Base-by-base conservation (phyloP, 2,797 vertebrate species). In the Microcaecilia unicolor region DNA sequence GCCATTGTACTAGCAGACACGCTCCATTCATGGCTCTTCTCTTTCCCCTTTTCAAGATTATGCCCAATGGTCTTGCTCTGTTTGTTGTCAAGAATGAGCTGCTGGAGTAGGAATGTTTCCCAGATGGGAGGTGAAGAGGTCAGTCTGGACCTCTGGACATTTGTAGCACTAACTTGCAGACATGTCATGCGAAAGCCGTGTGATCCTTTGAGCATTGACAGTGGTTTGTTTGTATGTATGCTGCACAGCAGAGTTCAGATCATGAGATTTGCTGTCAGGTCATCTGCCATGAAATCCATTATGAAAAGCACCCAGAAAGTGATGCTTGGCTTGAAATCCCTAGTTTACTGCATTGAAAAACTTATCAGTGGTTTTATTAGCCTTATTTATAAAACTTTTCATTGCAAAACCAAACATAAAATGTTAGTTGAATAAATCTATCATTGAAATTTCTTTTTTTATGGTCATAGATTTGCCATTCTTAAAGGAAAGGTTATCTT, bases 101-200 rank as follows among this genome's bases (percentile, higher is more conserved):
- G 31, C 1, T 12, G 17, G 43, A 34, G 58, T 38, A 72, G 70
- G 59, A 76, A 64, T 70, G 72, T 75, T 85, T 85, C 79, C 70
- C 74, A 83, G 75, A 56, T 56, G 0, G 15, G 18, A 55, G 80
- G 77, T 80, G 55, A 83, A 59, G 58, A 54, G 85, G 82, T 87
- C 83, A 83, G 73, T 63, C 69, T 84, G 76, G 85, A 91, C 85
- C 79, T 81, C 81, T 88, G 87, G 88, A 88, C 85, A 76, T 74
- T 41, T 53, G 74, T 14, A 46, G 76, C 20, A 53, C 41, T 63
- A 67, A 67, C 41, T 71, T 50, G 62, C 65, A 56, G 41, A 68
- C 70, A n/a, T 67, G 68, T 77, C 71, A 72, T 76, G 74, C 64
- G 80, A 74, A 70, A 62, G 34, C 47, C 28, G 58, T 18, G 45